Conservation (phyloP, 2,113 vertebrate species). For the Protobothrops flavoviridis region DNA sequence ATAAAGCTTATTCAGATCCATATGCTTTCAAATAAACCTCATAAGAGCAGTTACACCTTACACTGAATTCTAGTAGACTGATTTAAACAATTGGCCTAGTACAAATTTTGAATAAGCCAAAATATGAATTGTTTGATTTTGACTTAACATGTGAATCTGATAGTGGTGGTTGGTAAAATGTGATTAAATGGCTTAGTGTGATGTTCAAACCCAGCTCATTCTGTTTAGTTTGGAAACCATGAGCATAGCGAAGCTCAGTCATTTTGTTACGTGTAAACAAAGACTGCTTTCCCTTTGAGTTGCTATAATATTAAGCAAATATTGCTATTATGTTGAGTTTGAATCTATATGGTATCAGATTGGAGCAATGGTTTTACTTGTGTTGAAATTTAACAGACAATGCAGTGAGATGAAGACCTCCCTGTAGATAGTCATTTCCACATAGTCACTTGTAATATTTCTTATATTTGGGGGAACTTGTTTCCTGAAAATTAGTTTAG, state of each 20-base stretch:
- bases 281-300: not conserved
- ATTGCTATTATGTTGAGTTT: not conserved
- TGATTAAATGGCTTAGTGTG: not conserved
- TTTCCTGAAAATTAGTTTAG: not conserved
- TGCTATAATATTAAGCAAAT: not conserved
- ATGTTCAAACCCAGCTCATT: not conserved
- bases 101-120: not conserved
- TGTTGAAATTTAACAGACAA: not conserved
- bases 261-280: not conserved
- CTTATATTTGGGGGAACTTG: not conserved
- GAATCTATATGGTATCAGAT: not conserved
- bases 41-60: not conserved
- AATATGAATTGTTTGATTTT: not conserved
- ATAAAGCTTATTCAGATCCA: not conserved
- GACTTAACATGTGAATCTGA: not conserved
- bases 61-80: not conserved
- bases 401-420: not conserved
- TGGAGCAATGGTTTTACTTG: not conserved
- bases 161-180: not conserved
- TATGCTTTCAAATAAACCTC: constrained; percentile 6
- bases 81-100: not conserved
- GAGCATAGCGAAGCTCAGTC: not conserved
- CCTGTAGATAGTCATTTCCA: not conserved
- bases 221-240: not conserved
- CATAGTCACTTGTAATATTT: not conserved